Percentiles rank a stretch among this genome's conserved stretches.
Conservation (phyloP, 2,888 invertebrate species). For the Alcis repandata region DNA sequence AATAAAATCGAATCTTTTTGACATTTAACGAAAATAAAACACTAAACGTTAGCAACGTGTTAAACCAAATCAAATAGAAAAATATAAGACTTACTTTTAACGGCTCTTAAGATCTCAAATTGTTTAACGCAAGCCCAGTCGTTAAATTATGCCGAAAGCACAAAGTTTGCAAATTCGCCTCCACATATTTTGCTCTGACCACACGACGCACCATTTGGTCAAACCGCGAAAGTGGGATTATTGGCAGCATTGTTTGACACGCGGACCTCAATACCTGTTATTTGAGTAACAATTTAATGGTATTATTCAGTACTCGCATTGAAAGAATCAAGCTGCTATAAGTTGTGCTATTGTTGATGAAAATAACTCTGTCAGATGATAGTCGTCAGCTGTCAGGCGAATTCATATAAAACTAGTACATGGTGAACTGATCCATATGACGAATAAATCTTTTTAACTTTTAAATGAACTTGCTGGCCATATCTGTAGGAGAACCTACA, state of each 20-base stretch:
- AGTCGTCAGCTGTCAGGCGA: no score
- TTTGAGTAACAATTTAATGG: conserved; percentile 65
- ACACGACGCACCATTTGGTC: conserved; percentile 71
- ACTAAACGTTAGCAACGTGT: neutral
- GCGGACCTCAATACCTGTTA: conserved; percentile 59
- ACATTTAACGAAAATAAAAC: no score
- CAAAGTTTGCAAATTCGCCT: conserved; percentile 38
- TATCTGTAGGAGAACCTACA: no score
- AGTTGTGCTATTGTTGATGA: conserved; percentile 1
- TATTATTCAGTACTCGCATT: conserved; percentile 12
- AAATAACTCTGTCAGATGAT: conserved; percentile 5
- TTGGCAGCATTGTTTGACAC: conserved; percentile 72
- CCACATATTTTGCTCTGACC: conserved; percentile 51
- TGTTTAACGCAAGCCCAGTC: no score
- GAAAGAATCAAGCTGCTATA: conserved; percentile 11
- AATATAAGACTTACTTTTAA: no score
- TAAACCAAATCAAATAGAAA: neutral
- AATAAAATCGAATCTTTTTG: no score
- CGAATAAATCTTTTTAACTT: no score
- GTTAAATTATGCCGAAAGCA: no score
- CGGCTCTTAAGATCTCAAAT: no score
- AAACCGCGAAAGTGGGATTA: conserved; percentile 75
- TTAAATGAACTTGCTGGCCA: no score
- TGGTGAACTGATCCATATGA: no score
- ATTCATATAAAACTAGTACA: no score